A percentile compares a stretch with the other conserved stretches of the same genome.
These are phyloP conservation scores for Parnassius orleans DNA, from an alignment of 2,888 invertebrate genomes.

Conservation along the genomic window DNA sequence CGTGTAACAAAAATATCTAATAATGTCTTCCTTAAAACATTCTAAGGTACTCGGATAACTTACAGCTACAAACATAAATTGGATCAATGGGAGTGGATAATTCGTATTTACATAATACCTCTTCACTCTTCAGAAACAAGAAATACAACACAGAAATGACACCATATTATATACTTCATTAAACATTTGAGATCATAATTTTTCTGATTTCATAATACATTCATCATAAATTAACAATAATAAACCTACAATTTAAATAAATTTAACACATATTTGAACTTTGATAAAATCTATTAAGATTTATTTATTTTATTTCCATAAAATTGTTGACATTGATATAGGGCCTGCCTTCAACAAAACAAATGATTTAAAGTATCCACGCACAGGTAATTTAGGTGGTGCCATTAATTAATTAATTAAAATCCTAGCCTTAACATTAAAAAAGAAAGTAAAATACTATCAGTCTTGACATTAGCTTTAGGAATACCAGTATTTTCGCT, in stretches of 20 bases:
- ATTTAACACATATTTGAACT: conserved; percentile 1
- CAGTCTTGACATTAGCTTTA: conserved; percentile 64
- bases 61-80: conserved; percentile 3
- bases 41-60: conserved; percentile 3
- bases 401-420: conserved; percentile 32
- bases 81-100: conserved; percentile 7
- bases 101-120: conserved; percentile 4
- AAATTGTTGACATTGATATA: not conserved
- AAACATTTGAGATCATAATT: conserved; percentile 28
- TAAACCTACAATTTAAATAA: conserved; percentile 13
- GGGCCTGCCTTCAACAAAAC: conserved; percentile 9
- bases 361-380: conserved; percentile 2
- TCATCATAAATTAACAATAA: conserved; percentile 1
- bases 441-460: conserved; percentile 61
- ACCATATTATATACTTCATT: conserved; percentile 14
- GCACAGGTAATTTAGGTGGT: not conserved
- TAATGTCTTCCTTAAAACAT: not conserved
- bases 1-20: conserved; percentile 6
- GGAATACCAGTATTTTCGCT: conserved; percentile 49
- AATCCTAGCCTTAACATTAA: conserved; percentile 49
- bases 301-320: not conserved
- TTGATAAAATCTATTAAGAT: not conserved
- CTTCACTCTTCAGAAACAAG: conserved; percentile 15
- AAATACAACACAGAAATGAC: conserved; percentile 5
- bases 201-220: conserved; percentile 16